Evolutionary conservation across 2,113 vertebrate genomes (phyloP).

Genomic region (Trochalopteron elliotii): DNA sequence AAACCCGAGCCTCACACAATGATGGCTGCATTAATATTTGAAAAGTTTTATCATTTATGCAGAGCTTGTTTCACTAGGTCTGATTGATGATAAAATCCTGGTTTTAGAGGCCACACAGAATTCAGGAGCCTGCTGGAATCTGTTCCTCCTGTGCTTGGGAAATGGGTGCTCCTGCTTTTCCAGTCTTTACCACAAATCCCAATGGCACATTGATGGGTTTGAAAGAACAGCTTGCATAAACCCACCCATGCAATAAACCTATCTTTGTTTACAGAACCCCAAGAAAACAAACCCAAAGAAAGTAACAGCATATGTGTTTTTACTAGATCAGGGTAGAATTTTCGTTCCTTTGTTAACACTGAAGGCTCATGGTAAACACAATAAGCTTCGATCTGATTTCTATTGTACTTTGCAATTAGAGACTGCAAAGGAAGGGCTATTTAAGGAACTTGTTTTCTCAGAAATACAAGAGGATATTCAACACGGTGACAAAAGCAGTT

Average conservation of each 20-base stretch:
- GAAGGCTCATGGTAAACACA: neutral
- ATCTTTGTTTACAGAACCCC: neutral
- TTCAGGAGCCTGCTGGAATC: neutral
- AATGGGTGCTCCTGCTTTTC: neutral
- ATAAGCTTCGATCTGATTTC: neutral
- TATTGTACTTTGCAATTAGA: neutral
- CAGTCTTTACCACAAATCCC: neutral
- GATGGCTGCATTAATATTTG: constrained; percentile 37
- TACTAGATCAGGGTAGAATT: neutral
- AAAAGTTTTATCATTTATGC: constrained; percentile 31
- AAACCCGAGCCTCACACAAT: neutral
- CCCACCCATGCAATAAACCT: neutral
- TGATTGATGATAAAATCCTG: neutral
- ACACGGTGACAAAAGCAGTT: neutral
- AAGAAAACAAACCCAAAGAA: neutral
- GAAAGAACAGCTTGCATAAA: neutral
- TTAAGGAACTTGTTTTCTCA: neutral
- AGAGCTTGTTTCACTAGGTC: neutral
- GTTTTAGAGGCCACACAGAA: neutral
- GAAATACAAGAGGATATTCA: neutral
- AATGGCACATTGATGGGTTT: neutral
- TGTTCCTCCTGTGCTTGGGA: neutral
- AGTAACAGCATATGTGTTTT: neutral
- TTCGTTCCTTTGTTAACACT: neutral
- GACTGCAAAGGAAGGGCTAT: neutral